Conservation (phyloP, 2,888 invertebrate genomes). For the Ochropleura plecta region DNA sequence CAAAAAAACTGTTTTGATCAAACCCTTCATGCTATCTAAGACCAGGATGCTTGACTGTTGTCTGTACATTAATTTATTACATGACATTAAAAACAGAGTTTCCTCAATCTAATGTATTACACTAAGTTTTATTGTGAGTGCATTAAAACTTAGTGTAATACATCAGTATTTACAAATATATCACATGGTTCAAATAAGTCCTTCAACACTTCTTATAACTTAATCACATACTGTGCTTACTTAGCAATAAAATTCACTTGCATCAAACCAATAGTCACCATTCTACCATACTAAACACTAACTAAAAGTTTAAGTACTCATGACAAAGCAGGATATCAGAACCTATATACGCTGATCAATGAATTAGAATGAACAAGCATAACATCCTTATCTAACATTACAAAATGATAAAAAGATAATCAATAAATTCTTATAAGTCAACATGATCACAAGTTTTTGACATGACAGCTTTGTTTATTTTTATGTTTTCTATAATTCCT, state of each 20-base stretch:
- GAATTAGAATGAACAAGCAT: slow-evolving; percentile 26
- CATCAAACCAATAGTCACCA: slow-evolving; percentile 4
- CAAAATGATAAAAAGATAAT: slow-evolving; percentile 51
- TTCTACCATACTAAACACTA: slow-evolving; percentile 1
- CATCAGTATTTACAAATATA: slow-evolving; percentile 1
- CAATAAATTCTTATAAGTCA: slow-evolving; percentile 46
- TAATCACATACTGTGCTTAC: slow-evolving; percentile 9
- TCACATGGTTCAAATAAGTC: slow-evolving; percentile 5
- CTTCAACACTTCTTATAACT: slow-evolving; percentile 13
- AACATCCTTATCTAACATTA: slow-evolving; percentile 36
- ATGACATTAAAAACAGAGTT: background rate
- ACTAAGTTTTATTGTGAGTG: too few species aligned
- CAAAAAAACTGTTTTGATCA: background rate
- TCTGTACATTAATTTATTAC: background rate
- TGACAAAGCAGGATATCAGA: slow-evolving; percentile 20
- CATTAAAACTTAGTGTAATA: too few species aligned
- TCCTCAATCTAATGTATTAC: background rate
- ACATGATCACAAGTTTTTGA: slow-evolving; percentile 38
- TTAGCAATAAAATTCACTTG: slow-evolving; percentile 9
- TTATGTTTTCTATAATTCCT: slow-evolving; percentile 28
- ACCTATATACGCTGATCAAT: slow-evolving; percentile 44
- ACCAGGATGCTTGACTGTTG: background rate
- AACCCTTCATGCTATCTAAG: background rate
- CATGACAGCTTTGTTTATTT: slow-evolving; percentile 58
- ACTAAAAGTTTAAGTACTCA: background rate